A percentile compares a stretch with the other conserved stretches of the same genome.
phyloP scores from a whole-genome alignment of 92 coral and sea anemone genomes.

The Zoanthus gigantus region DNA sequence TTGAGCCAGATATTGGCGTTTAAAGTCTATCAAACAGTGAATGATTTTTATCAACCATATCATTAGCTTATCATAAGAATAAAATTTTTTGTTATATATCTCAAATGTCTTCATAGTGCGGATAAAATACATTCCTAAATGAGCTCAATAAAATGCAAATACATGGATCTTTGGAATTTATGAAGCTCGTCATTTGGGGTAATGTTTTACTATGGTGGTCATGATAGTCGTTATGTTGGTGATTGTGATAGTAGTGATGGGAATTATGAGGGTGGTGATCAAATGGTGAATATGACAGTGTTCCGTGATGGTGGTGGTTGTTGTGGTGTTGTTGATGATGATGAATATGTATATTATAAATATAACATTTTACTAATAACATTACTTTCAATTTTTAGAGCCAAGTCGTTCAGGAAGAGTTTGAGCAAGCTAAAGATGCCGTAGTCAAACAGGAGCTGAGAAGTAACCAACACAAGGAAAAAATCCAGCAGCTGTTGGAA shows the following conservation, averaged over 20 bases:
- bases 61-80: no score
- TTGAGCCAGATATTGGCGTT: no score
- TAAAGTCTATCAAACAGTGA: no score
- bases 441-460: conserved; percentile 73
- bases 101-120: no score
- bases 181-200: not conserved
- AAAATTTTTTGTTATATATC: no score
- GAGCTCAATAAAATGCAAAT: no score
- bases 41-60: no score
- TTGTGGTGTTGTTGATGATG: not conserved
- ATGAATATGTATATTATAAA: not conserved
- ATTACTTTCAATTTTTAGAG: not conserved
- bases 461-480: conserved; percentile 70
- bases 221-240: not conserved
- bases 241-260: not conserved
- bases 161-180: no score
- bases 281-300: not conserved
- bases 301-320: not conserved
- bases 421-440: conserved; percentile 68
- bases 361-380: not conserved
- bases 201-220: not conserved
- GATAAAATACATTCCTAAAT: no score
- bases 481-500: conserved; percentile 80
- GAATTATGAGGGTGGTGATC: not conserved
- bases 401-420: conserved; percentile 61